phyloP scores from a whole-genome alignment of 1,140 invertebrate genomes.

The Trissolcus basalis region DNA sequence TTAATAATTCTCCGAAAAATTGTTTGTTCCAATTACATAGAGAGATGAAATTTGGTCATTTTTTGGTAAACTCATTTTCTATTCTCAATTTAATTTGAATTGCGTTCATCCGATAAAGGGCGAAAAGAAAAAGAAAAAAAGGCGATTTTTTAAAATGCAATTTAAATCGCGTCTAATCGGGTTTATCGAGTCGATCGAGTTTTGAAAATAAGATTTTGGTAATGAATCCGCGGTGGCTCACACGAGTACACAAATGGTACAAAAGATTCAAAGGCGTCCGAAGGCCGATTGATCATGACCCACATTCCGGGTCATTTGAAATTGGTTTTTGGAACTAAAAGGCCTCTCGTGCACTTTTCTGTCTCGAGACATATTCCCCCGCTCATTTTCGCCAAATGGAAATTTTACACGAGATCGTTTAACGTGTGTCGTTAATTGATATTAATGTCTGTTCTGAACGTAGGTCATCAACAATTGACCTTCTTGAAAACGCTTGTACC shows the following conservation, averaged over 20 bases:
- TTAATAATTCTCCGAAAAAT: no score
- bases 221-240: slow-evolving; percentile 2
- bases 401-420: slow-evolving; percentile 34
- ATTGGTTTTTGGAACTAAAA: slow-evolving; percentile 10
- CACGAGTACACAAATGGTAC: slow-evolving; percentile 5
- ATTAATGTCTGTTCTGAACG: slow-evolving; percentile 30
- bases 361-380: background rate
- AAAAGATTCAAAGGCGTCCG: slow-evolving; percentile 24
- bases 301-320: slow-evolving; percentile 34
- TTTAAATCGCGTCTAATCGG: background rate
- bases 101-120: no score
- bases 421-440: slow-evolving; percentile 33
- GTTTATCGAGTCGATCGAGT: background rate
- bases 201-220: slow-evolving; percentile 21
- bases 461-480: slow-evolving; percentile 39
- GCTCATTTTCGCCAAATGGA: slow-evolving; percentile 14
- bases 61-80: no score
- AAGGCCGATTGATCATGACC: slow-evolving; percentile 39
- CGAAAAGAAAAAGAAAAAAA: slow-evolving; percentile 17
- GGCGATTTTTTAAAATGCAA: slow-evolving; percentile 1
- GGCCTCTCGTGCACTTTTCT: no score
- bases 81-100: no score
- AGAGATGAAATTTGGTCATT: no score
- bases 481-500: slow-evolving; percentile 37
- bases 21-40: no score